Evolutionary conservation across 1,140 invertebrate species (phyloP).

Genomic region (Diploscapter pachys): DNA sequence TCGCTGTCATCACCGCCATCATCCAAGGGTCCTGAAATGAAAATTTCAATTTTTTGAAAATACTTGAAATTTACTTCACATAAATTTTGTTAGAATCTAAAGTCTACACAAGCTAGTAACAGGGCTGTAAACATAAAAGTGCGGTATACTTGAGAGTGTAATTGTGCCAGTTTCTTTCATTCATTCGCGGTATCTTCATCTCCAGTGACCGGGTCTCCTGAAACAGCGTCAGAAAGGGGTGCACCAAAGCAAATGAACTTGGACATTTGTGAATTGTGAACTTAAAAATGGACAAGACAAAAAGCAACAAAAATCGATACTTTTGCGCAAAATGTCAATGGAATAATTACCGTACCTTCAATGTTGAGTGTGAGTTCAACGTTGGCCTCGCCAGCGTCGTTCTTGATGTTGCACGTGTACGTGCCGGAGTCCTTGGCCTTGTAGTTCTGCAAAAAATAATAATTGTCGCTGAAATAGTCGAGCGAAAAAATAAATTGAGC

Average conservation of each 20-base stretch:
- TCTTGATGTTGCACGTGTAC: constrained; percentile 92
- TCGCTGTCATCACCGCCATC: constrained; percentile 57
- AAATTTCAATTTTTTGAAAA: neutral
- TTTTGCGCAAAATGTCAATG: constrained; percentile 2
- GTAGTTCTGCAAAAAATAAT: constrained; percentile 73
- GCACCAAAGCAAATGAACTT: constrained; percentile 15
- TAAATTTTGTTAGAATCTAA: constrained; percentile 8
- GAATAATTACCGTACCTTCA: constrained; percentile 66
- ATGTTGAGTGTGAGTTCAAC: constrained; percentile 97
- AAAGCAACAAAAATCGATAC: neutral
- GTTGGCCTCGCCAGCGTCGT: constrained; percentile 93
- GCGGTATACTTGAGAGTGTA: no score
- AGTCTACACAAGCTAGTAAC: neutral
- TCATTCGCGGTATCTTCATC: neutral
- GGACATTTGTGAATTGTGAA: constrained; percentile 8
- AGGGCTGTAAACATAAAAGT: constrained; percentile 15
- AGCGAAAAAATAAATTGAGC: neutral
- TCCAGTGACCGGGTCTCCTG: constrained; percentile 20
- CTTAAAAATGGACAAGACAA: constrained; percentile 14
- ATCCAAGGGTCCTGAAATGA: constrained; percentile 53
- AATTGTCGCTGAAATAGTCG: neutral
- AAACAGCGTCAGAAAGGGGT: constrained; percentile 12
- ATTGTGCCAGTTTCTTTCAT: constrained; percentile 3
- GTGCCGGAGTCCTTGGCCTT: constrained; percentile 87
- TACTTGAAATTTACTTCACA: neutral